Percentiles rank a stretch among this genome's conserved stretches.
phyloP scores from a whole-genome alignment of 2,888 invertebrate genomes.

The Trimorus sp. region DNA sequence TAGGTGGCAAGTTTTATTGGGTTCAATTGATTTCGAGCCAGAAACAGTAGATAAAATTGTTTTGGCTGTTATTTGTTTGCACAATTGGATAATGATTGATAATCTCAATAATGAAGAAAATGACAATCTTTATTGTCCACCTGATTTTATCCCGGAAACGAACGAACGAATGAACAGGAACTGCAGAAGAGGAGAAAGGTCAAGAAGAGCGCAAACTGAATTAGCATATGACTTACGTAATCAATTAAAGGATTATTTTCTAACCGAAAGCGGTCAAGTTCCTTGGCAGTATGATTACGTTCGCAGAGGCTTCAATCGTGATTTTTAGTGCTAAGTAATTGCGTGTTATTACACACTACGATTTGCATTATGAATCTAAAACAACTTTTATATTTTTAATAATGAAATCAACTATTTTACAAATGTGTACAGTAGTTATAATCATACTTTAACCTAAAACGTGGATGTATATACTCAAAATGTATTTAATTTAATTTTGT shows the following conservation, averaged over 20 bases:
- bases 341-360: too few species aligned
- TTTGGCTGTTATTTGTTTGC: slow-evolving; percentile 34
- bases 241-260: slow-evolving; percentile 36
- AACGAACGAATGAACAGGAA: neutral
- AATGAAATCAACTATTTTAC: too few species aligned
- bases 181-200: neutral
- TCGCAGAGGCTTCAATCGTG: slow-evolving; percentile 22
- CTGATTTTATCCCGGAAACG: slow-evolving; percentile 19
- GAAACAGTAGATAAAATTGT: slow-evolving; percentile 36
- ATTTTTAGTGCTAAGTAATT: neutral
- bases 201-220: slow-evolving; percentile 2
- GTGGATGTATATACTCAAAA: too few species aligned
- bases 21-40: slow-evolving; percentile 41
- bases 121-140: slow-evolving; percentile 23
- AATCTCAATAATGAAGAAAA: neutral
- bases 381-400: too few species aligned
- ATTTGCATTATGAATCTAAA: too few species aligned
- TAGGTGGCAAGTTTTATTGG: slow-evolving; percentile 58
- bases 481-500: too few species aligned
- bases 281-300: slow-evolving; percentile 47
- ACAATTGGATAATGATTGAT: slow-evolving; percentile 42
- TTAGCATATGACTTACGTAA: slow-evolving; percentile 28
- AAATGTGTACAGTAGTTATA: too few species aligned
- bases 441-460: too few species aligned
- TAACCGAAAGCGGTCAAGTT: slow-evolving; percentile 27